Evolutionary conservation across 2,888 invertebrate species (phyloP).

Genomic region (Morpho deidamia): DNA sequence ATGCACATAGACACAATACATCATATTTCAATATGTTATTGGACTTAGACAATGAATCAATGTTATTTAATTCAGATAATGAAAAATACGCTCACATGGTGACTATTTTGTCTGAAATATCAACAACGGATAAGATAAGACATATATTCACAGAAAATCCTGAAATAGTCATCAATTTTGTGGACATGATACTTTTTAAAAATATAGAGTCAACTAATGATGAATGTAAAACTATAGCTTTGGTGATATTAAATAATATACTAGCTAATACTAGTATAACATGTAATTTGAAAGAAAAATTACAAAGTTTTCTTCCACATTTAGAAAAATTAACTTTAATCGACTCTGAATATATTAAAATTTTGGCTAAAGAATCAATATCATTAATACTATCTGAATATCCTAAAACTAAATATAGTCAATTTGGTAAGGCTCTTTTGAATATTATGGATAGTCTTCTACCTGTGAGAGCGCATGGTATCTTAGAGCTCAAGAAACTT

Average conservation of each 20-base stretch:
- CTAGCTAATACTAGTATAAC: constrained; percentile 44
- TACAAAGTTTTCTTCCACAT: constrained; percentile 44
- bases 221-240: constrained; percentile 62
- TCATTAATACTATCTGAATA: constrained; percentile 41
- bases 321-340: constrained; percentile 41
- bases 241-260: constrained; percentile 60
- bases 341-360: constrained; percentile 39
- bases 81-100: constrained; percentile 64
- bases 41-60: constrained; percentile 50
- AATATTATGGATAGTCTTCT: constrained; percentile 84
- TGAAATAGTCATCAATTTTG: constrained; percentile 60
- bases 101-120: constrained; percentile 70
- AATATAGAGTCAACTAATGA: constrained; percentile 37
- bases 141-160: constrained; percentile 62
- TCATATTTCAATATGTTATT: constrained; percentile 34
- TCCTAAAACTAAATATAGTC: constrained; percentile 38
- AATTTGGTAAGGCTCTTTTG: constrained; percentile 80
- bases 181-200: constrained; percentile 48
- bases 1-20: constrained; percentile 34
- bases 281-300: constrained; percentile 34
- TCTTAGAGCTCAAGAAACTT: constrained; percentile 85
- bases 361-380: constrained; percentile 56
- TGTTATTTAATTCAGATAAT: constrained; percentile 43
- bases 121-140: constrained; percentile 61
- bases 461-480: constrained; percentile 89